A percentile compares a stretch with the other conserved stretches of the same genome.
phyloP scores from a whole-genome alignment of 2,113 vertebrate genomes.

The Carlito syrichta region DNA sequence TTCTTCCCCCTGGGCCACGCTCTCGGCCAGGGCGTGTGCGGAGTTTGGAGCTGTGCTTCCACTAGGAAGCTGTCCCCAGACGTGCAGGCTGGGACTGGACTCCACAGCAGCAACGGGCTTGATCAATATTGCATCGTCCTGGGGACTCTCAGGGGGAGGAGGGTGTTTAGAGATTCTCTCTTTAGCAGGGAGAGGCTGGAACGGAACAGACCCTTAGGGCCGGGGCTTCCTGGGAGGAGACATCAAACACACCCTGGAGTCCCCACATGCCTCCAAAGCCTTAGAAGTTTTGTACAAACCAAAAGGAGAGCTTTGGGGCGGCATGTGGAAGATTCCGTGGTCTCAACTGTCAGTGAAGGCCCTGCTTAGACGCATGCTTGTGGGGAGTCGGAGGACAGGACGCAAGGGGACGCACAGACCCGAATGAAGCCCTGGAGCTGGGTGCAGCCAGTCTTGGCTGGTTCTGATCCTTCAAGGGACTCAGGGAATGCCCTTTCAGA shows the following conservation, averaged over 20 bases:
- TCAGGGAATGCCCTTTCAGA: neutral
- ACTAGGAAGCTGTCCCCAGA: neutral
- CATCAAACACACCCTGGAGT: neutral
- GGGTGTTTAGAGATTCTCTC: neutral
- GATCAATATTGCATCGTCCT: neutral
- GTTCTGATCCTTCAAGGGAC: neutral
- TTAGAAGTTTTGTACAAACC: neutral
- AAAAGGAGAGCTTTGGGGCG: neutral
- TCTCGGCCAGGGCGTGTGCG: neutral
- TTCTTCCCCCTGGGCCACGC: neutral
- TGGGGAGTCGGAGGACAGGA: neutral
- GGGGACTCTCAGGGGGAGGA: neutral
- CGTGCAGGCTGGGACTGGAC: neutral
- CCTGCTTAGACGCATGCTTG: no score
- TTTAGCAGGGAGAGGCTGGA: neutral
- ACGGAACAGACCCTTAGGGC: neutral
- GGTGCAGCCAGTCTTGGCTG: no score
- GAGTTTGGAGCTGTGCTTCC: neutral
- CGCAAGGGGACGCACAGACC: fast-evolving
- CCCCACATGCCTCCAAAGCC: neutral
- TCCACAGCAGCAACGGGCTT: neutral
- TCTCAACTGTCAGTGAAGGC: neutral
- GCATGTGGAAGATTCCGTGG: fast-evolving
- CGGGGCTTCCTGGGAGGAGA: neutral
- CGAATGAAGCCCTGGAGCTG: neutral